phyloP scores from a whole-genome alignment of 2,888 invertebrate species.

The Protonemura montana region DNA sequence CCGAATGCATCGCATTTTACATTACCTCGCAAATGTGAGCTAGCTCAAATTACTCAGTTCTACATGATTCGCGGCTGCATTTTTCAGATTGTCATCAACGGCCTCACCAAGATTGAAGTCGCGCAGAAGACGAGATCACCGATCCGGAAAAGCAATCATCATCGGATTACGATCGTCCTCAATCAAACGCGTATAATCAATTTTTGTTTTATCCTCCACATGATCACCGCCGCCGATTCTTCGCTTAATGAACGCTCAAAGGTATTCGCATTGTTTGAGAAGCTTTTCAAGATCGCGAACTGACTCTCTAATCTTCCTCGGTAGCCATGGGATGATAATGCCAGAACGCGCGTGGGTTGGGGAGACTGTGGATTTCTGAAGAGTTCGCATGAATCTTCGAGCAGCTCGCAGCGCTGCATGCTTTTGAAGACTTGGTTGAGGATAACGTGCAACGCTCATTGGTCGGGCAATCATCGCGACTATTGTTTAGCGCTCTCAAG shows the following conservation, averaged over 20 bases:
- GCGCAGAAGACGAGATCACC: not conserved
- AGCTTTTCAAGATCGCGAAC: not conserved
- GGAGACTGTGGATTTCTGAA: not conserved
- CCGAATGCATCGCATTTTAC: not conserved
- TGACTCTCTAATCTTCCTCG: not conserved
- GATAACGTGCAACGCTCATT: not conserved
- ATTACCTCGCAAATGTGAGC: not conserved
- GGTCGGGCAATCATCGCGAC: conserved; percentile 18
- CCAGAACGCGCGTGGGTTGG: not conserved
- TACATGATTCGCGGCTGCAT: not conserved
- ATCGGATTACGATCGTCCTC: conserved; percentile 3
- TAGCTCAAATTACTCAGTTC: not conserved
- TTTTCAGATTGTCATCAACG: not conserved
- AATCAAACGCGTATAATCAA: not conserved
- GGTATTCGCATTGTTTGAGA: not conserved
- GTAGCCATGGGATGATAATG: not conserved
- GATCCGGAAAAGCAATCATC: not conserved
- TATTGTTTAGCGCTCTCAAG: conserved; percentile 35
- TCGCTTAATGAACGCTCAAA: not conserved
- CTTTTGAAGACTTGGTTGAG: not conserved
- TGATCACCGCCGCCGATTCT: not conserved
- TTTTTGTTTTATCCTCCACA: not conserved
- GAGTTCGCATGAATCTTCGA: conserved; percentile 26
- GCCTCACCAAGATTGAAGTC: not conserved
- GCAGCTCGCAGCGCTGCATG: not conserved